Evolutionary conservation across 2,113 vertebrate genomes (phyloP).

Genomic region (Petroica traversi): DNA sequence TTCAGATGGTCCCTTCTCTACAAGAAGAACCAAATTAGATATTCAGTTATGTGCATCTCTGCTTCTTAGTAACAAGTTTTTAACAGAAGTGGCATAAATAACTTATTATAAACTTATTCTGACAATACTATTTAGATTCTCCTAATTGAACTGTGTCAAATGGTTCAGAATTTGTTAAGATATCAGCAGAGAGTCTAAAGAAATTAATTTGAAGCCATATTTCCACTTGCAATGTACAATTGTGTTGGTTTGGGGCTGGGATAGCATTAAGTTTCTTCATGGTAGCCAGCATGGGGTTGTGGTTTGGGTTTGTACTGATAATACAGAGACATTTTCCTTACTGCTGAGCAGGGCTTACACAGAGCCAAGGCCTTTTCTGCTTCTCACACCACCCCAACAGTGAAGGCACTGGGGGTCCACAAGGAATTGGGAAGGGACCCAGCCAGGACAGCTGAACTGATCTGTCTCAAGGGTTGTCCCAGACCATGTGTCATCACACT

Average conservation of each 20-base stretch:
- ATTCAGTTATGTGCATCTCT: background rate
- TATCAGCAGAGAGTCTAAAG: background rate
- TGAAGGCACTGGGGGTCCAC: accelerated
- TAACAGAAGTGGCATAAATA: background rate
- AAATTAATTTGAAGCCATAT: background rate
- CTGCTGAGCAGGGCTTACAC: background rate
- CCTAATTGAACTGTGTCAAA: background rate
- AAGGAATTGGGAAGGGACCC: background rate
- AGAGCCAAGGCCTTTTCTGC: background rate
- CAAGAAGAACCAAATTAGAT: background rate
- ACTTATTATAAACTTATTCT: background rate
- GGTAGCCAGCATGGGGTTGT: background rate
- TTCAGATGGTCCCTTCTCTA: background rate
- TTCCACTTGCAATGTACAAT: background rate
- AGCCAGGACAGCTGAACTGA: background rate
- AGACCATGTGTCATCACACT: accelerated
- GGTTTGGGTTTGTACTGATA: background rate
- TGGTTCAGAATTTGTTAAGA: background rate
- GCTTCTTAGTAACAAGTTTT: background rate
- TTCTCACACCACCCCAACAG: background rate
- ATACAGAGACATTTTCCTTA: background rate
- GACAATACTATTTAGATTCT: background rate
- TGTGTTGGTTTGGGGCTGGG: background rate
- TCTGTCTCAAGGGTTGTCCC: background rate
- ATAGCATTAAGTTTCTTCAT: background rate